Evolutionary conservation across 2,797 vertebrate genomes (phyloP).

Genomic region (Limnodromus scolopaceus): DNA sequence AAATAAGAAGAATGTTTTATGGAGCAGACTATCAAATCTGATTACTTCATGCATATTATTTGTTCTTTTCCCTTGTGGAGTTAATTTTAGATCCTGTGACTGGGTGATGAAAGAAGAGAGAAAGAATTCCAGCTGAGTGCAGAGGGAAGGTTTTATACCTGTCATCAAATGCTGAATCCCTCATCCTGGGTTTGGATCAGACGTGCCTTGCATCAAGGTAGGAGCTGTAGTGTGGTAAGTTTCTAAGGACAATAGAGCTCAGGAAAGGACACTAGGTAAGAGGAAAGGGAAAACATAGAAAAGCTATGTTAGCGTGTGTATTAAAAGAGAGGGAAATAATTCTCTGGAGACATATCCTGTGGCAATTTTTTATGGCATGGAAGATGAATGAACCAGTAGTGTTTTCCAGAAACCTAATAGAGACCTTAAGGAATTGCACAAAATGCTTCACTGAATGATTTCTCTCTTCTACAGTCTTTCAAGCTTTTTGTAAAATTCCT

Average conservation of each 20-base stretch:
- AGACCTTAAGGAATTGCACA: not conserved
- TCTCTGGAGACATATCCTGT: not conserved
- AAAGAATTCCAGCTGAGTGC: not conserved
- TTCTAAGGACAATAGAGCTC: not conserved
- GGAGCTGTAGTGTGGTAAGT: not conserved
- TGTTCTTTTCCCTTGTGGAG: not conserved
- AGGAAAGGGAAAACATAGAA: not conserved
- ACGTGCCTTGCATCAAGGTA: not conserved
- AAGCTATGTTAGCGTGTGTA: accelerated
- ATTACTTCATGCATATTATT: accelerated
- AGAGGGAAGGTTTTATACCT: not conserved
- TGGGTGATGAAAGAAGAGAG: not conserved
- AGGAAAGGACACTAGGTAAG: not conserved
- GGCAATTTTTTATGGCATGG: not conserved
- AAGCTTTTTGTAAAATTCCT: not conserved
- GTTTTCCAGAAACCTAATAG: not conserved
- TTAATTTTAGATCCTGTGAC: not conserved
- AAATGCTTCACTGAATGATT: not conserved
- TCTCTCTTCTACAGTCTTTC: not conserved
- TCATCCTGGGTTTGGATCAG: not conserved
- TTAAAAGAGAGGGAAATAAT: not conserved
- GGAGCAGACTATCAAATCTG: not conserved
- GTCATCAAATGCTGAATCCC: not conserved
- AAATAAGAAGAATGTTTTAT: not conserved
- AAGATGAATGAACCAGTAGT: not conserved